phyloP scores from a whole-genome alignment of 2,888 invertebrate genomes.

The Xestia c-nigrum region DNA sequence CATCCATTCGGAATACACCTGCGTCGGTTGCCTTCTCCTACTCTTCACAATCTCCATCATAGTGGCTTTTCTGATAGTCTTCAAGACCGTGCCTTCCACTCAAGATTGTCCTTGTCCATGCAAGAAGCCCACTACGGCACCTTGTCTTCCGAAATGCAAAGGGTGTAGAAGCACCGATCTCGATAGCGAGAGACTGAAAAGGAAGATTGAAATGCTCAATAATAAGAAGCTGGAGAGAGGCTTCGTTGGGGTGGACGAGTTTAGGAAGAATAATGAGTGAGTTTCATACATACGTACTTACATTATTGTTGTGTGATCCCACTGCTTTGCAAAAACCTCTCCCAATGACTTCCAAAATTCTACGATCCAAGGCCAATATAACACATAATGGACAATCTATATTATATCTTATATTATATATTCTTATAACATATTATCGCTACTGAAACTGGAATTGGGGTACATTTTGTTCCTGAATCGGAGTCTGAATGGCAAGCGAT shows the following conservation, averaged over 20 bases:
- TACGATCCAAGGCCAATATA: too few relatives aligned
- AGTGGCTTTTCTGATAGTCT: conserved; percentile 73
- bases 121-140: not conserved
- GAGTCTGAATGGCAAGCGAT: not conserved
- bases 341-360: too few relatives aligned
- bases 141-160: not conserved
- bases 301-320: too few relatives aligned
- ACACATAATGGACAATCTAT: too few relatives aligned
- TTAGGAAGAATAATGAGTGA: conserved; percentile 50
- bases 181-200: conserved; percentile 64
- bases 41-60: conserved; percentile 73
- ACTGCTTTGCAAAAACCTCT: too few relatives aligned
- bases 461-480: not conserved
- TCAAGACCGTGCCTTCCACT: conserved; percentile 65
- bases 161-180: conserved; percentile 8
- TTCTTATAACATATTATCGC: too few relatives aligned
- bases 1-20: conserved; percentile 74
- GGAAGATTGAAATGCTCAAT: conserved; percentile 69
- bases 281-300: conserved; percentile 9
- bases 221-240: conserved; percentile 57
- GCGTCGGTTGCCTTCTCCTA: conserved; percentile 72
- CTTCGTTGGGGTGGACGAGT: conserved; percentile 19
- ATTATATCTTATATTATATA: too few relatives aligned
- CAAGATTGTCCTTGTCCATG: not conserved
- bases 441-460: not conserved